Evolutionary conservation across 2,888 invertebrate genomes (phyloP), one percentile per base, ranked within the genome.

Genomic region (Cephus pulcher): DNA sequence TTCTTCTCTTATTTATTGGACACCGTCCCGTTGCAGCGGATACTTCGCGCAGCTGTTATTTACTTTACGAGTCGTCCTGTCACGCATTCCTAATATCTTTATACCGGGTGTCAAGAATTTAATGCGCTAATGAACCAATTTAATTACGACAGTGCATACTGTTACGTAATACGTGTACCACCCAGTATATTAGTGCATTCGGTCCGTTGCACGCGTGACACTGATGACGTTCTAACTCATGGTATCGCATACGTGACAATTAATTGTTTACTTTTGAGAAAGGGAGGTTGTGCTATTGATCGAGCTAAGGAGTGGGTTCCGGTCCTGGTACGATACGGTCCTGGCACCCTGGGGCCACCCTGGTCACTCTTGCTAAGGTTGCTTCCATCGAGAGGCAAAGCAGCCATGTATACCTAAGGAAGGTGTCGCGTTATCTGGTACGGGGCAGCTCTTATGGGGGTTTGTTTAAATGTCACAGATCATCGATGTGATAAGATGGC

Each of bases 401-500:
- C 75, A 82, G 83, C 84, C 83, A 82, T 84, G 84, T 83, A 85
- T 82, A 84, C 79, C 79, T 76, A 76, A 78, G 70, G 78, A 80
- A 83, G 80, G 84, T 84, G 85, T 84, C 83, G 78, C 79, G 80
- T 84, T 85, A 84, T 84, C 82, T 83, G 81, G 80, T 81, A 82
- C 81, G 84, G 85, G 83, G 82, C 80, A 78, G 77, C 82, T 82
- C 81, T 85, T 83, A 81, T 81, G 80, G 83, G 81, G 80, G 82
- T 86, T 84, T 86, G 84, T 83, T 83, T 81, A 84, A 86, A 84
- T 84, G 85, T 88, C 85, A 84, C 85, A 86, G 86, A 89, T 89
- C 86, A 89, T 89, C 86, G 85, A 81, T 77, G 78, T 84, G 88
- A 88, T 88, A 88, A 86, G 82, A 79, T 56, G 82, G 85, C 85